Evolutionary conservation across 2,797 vertebrate genomes (phyloP).

Genomic region (Chromis chromis): DNA sequence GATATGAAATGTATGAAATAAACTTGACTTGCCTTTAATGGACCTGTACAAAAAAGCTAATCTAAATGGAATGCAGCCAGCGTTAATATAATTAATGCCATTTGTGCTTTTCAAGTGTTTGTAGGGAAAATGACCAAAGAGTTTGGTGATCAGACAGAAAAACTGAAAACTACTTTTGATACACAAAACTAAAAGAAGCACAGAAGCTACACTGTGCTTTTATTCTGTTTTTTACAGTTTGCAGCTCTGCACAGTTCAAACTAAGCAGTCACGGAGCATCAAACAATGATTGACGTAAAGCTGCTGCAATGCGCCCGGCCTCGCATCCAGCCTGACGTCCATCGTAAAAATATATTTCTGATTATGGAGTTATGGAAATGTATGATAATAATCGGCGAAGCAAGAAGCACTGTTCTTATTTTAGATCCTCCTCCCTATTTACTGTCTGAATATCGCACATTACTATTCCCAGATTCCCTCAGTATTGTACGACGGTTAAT

Average conservation of each 20-base stretch:
- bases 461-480: conserved; percentile 13
- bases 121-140: neutral
- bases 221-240: neutral
- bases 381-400: conserved; percentile 7
- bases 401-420: conserved; percentile 24
- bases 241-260: conserved; percentile 14
- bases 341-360: conserved; percentile 26
- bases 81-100: no score
- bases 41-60: neutral
- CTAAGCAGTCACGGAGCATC: conserved; percentile 31
- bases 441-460: conserved; percentile 6
- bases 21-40: neutral
- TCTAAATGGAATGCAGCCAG: no score
- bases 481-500: conserved; percentile 44
- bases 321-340: conserved; percentile 4
- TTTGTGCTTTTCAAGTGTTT: neutral
- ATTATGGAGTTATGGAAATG: conserved; percentile 16
- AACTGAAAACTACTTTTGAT: neutral
- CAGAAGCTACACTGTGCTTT: neutral
- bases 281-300: conserved; percentile 48
- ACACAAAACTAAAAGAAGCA: neutral
- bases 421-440: conserved; percentile 28
- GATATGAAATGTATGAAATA: no score
- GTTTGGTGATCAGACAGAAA: neutral
- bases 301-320: conserved; percentile 52